phyloP scores from a whole-genome alignment of 2,888 invertebrate species.

The Teinopalpus imperialis region DNA sequence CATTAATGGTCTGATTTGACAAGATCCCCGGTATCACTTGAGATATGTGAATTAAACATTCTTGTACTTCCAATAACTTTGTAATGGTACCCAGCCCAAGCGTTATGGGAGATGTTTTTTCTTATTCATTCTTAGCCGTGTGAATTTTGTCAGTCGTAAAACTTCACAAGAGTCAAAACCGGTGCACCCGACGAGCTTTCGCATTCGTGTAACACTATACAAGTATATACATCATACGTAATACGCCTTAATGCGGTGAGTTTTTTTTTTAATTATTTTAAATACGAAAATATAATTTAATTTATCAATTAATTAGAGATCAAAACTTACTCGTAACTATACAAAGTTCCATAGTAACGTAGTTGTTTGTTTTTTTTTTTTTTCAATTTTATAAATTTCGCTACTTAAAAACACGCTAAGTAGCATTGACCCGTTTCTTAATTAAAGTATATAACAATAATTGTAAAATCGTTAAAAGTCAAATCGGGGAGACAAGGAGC shows the following conservation, averaged over 20 bases:
- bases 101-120: no score
- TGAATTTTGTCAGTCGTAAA: no score
- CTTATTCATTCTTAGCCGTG: no score
- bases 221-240: slow-evolving; percentile 59
- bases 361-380: slow-evolving; percentile 21
- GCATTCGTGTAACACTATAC: slow-evolving; percentile 70
- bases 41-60: no score
- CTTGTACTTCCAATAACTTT: no score
- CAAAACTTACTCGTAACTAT: slow-evolving; percentile 48
- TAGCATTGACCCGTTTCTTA: slow-evolving; percentile 55
- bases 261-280: slow-evolving; percentile 41
- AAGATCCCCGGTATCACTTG: no score
- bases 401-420: slow-evolving; percentile 44
- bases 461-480: slow-evolving; percentile 3
- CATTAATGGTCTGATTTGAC: no score
- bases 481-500: slow-evolving; percentile 15
- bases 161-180: no score
- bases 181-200: slow-evolving; percentile 44
- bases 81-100: no score
- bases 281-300: slow-evolving; percentile 76
- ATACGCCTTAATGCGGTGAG: slow-evolving; percentile 49
- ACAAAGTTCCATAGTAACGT: slow-evolving; percentile 32
- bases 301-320: slow-evolving; percentile 67
- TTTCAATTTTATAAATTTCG: slow-evolving; percentile 19
- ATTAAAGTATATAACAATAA: slow-evolving; percentile 40